Evolutionary conservation across 2,113 vertebrate genomes (phyloP).

Genomic region (Athene noctua): DNA sequence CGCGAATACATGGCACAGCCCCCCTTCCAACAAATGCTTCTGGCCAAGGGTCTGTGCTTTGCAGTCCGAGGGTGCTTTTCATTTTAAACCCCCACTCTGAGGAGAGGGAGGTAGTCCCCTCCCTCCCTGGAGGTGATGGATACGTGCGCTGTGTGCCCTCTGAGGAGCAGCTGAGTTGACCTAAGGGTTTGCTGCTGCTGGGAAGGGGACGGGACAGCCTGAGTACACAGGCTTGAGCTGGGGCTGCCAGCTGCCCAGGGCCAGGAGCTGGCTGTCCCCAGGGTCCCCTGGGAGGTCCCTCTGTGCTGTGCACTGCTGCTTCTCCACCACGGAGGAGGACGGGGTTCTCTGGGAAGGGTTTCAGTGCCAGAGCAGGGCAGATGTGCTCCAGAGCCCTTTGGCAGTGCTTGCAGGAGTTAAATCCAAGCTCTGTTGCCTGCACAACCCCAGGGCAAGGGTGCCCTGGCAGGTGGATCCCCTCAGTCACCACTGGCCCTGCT

Average conservation of each 20-base stretch:
- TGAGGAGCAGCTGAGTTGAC: background rate
- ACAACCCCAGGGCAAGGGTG: background rate
- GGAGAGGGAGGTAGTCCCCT: background rate
- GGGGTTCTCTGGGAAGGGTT: background rate
- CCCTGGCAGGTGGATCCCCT: no score
- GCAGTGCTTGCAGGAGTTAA: background rate
- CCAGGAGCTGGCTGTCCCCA: background rate
- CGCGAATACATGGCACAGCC: rapidly evolving
- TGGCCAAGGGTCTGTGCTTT: rapidly evolving
- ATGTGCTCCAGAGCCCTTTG: background rate
- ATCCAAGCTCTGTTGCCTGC: background rate
- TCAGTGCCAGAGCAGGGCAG: rapidly evolving
- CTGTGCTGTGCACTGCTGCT: background rate
- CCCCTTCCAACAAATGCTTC: rapidly evolving
- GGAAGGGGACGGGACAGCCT: background rate
- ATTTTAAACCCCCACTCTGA: rapidly evolving
- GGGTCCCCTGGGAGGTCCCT: background rate
- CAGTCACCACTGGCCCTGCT: rapidly evolving
- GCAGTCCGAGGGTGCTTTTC: background rate
- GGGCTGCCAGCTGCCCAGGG: rapidly evolving
- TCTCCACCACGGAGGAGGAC: rapidly evolving
- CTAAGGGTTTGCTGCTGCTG: background rate
- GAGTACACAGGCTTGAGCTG: background rate
- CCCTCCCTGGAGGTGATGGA: background rate
- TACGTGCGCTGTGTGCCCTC: rapidly evolving